Evolutionary conservation across 2,113 vertebrate species (phyloP).

Genomic region (Cercocebus atys): DNA sequence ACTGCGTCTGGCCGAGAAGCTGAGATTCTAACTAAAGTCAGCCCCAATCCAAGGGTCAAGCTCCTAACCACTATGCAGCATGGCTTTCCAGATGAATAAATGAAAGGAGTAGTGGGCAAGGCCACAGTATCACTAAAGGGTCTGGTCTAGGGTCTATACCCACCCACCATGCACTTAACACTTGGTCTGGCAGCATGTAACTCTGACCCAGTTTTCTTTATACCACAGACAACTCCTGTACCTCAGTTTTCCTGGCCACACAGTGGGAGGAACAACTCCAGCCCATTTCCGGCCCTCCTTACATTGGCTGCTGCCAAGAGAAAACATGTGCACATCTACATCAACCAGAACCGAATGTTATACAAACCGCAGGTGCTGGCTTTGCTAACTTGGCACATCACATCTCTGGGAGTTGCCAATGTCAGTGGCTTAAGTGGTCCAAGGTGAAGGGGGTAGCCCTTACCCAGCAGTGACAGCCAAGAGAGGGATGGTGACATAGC

Average conservation of each 20-base stretch:
- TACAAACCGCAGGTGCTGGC: neutral
- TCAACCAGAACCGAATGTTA: constrained; percentile 2
- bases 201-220: neutral
- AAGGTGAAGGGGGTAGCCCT: constrained; percentile 34
- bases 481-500: neutral
- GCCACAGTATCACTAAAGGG: neutral
- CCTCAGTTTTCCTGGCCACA: constrained; percentile 7
- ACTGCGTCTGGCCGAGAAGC: neutral
- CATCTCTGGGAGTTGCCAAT: neutral
- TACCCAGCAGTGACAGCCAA: neutral
- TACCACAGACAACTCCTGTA: neutral
- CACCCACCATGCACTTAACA: neutral
- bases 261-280: neutral
- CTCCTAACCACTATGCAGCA: neutral
- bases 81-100: neutral
- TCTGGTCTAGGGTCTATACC: neutral
- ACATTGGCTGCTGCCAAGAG: neutral
- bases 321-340: neutral
- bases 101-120: neutral
- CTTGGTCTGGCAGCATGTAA: neutral
- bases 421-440: neutral
- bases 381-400: constrained; percentile 35
- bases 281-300: neutral
- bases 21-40: neutral
- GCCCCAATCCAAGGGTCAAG: neutral